Evolutionary conservation across 2,113 vertebrate genomes (phyloP).

Genomic region (Dipodomys merriami): DNA sequence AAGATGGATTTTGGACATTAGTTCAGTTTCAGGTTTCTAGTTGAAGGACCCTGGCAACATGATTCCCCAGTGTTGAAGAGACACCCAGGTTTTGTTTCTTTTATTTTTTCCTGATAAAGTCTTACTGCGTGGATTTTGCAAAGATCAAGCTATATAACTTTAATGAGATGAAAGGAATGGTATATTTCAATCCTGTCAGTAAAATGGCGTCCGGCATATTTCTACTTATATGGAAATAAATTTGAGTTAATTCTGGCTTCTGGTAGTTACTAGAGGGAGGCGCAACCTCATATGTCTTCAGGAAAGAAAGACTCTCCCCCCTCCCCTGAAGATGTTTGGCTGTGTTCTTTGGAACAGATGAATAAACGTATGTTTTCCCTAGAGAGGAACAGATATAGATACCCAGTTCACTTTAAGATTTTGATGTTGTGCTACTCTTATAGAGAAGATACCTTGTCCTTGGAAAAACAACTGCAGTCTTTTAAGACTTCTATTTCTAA

Average conservation of each 20-base stretch:
- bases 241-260: conserved; percentile 41
- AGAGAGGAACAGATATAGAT: conserved; percentile 14
- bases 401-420: neutral
- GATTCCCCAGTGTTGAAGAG: neutral
- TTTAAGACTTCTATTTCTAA: neutral
- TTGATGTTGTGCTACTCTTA: neutral
- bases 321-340: conserved; percentile 7
- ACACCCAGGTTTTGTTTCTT: neutral
- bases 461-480: conserved; percentile 4
- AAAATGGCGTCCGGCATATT: conserved; percentile 23
- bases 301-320: neutral
- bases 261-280: neutral
- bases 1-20: neutral
- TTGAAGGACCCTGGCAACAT: neutral
- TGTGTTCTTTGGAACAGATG: conserved; percentile 27
- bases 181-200: conserved; percentile 18
- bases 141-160: neutral
- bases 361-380: neutral
- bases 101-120: neutral
- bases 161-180: neutral
- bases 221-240: conserved; percentile 20
- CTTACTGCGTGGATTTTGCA: neutral
- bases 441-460: neutral
- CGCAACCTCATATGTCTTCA: neutral
- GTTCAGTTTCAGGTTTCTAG: neutral